A percentile compares a stretch with the other conserved stretches of the same genome.
These are phyloP conservation scores for Plagodis pulveraria DNA, from an alignment of 2,888 invertebrate genomes.

Conservation along the genomic window DNA sequence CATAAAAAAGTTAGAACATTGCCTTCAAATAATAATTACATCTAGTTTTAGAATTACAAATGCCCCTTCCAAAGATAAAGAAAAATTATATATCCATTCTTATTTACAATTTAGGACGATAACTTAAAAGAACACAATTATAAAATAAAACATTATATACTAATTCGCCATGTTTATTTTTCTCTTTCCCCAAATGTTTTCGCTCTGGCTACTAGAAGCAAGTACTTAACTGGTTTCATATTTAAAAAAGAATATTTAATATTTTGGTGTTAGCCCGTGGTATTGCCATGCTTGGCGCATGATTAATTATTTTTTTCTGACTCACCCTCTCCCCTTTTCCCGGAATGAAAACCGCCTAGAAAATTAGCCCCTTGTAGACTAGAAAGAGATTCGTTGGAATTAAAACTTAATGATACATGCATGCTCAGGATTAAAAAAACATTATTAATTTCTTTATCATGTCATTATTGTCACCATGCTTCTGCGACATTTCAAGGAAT, in stretches of 20 bases:
- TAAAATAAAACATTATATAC: constrained; percentile 45
- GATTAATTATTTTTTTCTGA: constrained; percentile 31
- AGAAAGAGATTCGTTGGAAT: constrained; percentile 80
- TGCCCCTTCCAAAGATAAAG: neutral
- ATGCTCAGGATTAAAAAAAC: constrained; percentile 16
- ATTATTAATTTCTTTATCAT: constrained; percentile 30
- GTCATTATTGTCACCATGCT: constrained; percentile 30
- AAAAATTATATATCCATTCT: constrained; percentile 3
- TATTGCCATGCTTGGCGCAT: constrained; percentile 42
- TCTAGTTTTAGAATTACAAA: neutral
- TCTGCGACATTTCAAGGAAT: constrained; percentile 71
- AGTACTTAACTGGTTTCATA: constrained; percentile 67
- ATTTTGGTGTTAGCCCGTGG: constrained; percentile 72
- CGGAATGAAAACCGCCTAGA: constrained; percentile 75
- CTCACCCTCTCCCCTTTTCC: constrained; percentile 52
- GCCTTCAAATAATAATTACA: constrained; percentile 8
- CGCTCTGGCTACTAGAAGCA: constrained; percentile 85
- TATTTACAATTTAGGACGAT: constrained; percentile 7
- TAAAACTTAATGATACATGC: constrained; percentile 12
- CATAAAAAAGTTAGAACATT: constrained; percentile 19
- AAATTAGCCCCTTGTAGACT: constrained; percentile 72
- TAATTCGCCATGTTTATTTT: constrained; percentile 59
- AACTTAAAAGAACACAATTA: constrained; percentile 36
- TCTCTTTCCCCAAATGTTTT: constrained; percentile 66
- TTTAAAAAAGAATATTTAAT: constrained; percentile 46